These are phyloP conservation scores for Caretta caretta DNA, from an alignment of 2,113 vertebrate species.

Conservation along the genomic window DNA sequence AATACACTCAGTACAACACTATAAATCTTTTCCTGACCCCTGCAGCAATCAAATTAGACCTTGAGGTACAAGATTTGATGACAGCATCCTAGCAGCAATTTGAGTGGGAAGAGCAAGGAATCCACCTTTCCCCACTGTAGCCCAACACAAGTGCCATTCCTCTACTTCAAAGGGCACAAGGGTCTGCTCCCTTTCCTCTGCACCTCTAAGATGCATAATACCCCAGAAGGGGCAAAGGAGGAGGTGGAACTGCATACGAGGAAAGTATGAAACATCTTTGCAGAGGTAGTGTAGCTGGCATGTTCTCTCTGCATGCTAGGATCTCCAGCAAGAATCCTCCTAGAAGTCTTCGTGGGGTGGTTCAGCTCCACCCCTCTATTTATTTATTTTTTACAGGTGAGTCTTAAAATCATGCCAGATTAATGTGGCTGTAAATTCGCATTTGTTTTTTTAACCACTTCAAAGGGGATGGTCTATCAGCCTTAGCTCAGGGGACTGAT, in stretches of 20 bases:
- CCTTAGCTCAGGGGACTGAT: not conserved
- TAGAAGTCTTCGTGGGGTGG: not conserved
- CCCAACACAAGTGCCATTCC: not conserved
- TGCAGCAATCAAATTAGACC: not conserved
- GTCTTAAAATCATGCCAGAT: not conserved
- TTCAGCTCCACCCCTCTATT: not conserved
- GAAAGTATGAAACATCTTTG: not conserved
- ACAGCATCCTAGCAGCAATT: not conserved
- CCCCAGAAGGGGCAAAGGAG: not conserved
- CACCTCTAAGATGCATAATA: not conserved
- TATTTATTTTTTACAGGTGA: not conserved
- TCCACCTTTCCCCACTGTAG: not conserved
- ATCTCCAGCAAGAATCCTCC: not conserved
- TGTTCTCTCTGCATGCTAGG: fast-evolving
- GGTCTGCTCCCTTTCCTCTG: not conserved
- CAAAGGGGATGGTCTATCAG: not conserved
- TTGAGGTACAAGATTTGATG: not conserved
- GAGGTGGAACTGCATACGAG: not conserved
- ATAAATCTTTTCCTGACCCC: not conserved
- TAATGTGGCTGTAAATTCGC: not conserved
- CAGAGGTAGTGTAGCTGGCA: not conserved
- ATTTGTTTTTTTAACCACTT: not conserved
- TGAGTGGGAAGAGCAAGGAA: not conserved
- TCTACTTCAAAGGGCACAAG: not conserved
- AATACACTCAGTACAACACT: not conserved